Conservation (phyloP, 2,113 vertebrate genomes). For the Sinocyclocheilus maitianheensis region DNA sequence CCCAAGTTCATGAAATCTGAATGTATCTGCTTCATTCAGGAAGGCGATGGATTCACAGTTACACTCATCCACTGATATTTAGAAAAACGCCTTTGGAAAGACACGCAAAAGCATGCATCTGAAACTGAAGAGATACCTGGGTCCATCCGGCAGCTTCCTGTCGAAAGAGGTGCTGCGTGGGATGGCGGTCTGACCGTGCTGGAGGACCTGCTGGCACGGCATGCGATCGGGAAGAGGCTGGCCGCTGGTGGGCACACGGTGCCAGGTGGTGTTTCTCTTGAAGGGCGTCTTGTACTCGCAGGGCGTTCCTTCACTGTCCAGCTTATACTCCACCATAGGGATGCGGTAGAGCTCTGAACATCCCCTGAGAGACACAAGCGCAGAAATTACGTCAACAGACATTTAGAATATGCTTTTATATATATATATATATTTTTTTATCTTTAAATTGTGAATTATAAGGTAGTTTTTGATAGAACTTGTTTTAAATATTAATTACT, state of each 20-base stretch:
- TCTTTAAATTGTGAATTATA: too few species aligned
- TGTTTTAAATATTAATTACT: too few species aligned
- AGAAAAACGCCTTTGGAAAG: too few species aligned
- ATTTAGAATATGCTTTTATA: background rate
- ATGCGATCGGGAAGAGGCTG: conserved; percentile 84
- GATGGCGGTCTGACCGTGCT: conserved; percentile 86
- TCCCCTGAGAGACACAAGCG: conserved; percentile 75
- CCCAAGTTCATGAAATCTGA: too few species aligned
- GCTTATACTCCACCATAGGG: conserved; percentile 97
- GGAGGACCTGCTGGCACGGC: conserved; percentile 88
- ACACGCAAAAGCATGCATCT: too few species aligned
- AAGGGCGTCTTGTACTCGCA: conserved; percentile 99
- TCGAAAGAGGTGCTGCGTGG: conserved; percentile 96
- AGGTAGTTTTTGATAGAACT: too few species aligned
- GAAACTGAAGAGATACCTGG: conserved; percentile 79
- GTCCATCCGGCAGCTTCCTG: conserved; percentile 89
- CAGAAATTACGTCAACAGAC: background rate
- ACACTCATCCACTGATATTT: too few species aligned
- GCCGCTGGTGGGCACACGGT: conserved; percentile 86
- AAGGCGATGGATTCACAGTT: too few species aligned
- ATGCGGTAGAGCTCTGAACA: conserved; percentile 96
- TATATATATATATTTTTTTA: too few species aligned
- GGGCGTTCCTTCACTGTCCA: conserved; percentile 94
- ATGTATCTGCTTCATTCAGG: too few species aligned
- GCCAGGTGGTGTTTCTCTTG: conserved; percentile 95